Evolutionary conservation across 2,888 invertebrate genomes (phyloP).

Genomic region (Hypercompe scribonia): DNA sequence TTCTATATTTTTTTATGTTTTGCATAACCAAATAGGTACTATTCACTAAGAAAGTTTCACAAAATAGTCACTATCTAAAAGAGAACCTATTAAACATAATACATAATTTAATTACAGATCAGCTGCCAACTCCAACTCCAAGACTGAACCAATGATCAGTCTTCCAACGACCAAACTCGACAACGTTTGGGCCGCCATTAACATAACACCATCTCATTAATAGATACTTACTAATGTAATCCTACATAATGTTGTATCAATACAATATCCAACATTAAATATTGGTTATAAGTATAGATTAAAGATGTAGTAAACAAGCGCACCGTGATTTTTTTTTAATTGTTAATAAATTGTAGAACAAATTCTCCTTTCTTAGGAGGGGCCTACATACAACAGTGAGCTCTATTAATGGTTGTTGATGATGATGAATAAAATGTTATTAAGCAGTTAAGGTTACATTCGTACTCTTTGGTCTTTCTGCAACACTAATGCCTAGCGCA

Average conservation of each 20-base stretch:
- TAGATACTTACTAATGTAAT: neutral
- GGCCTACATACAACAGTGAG: no score
- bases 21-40: neutral
- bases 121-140: slow-evolving; percentile 74
- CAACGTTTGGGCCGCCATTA: slow-evolving; percentile 77
- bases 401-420: no score
- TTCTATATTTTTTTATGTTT: no score
- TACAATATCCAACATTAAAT: neutral
- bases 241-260: neutral
- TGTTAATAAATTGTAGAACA: no score
- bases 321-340: no score
- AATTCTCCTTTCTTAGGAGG: no score
- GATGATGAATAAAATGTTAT: no score
- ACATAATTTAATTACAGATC: slow-evolving; percentile 61
- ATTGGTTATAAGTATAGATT: neutral
- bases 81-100: neutral
- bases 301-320: neutral
- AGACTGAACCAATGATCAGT: slow-evolving; percentile 71
- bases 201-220: slow-evolving; percentile 77
- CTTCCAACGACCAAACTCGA: slow-evolving; percentile 73
- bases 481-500: no score
- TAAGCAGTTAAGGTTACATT: no score
- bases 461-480: no score
- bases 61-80: neutral
- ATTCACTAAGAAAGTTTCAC: neutral